Percentiles rank a stretch among this genome's conserved stretches.
Evolutionary conservation across 2,113 vertebrate genomes (phyloP).

Genomic region (Cynocephalus volans): DNA sequence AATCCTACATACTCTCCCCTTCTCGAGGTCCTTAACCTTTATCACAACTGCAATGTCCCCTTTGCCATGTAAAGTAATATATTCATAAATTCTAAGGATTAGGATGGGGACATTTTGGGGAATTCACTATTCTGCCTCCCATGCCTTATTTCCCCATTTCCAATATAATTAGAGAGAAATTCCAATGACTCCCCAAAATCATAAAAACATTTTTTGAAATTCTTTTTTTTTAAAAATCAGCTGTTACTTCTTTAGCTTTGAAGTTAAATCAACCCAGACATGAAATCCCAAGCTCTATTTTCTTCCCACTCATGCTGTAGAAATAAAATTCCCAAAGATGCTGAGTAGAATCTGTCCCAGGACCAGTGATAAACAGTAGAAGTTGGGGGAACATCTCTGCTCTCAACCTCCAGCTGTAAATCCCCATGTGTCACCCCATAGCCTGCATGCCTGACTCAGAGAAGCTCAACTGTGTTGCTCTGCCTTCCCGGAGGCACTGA

Average conservation of each 20-base stretch:
- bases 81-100: background rate
- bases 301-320: background rate
- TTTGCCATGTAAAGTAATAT: background rate
- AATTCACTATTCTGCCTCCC: background rate
- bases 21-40: background rate
- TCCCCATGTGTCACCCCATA: background rate
- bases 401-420: constrained; percentile 31
- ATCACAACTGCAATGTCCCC: background rate
- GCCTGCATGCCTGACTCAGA: background rate
- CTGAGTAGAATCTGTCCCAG: background rate
- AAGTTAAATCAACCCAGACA: constrained; percentile 41
- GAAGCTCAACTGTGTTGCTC: constrained; percentile 70
- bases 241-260: constrained; percentile 42
- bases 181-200: background rate
- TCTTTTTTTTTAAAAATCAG: background rate
- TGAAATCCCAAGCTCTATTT: background rate
- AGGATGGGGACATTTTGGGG: background rate
- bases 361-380: background rate
- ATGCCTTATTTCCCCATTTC: background rate
- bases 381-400: background rate
- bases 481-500: constrained; percentile 60
- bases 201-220: background rate
- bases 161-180: background rate
- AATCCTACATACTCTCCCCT: background rate
- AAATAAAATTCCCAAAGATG: background rate